Evolutionary conservation across 2,797 vertebrate genomes (phyloP), one percentile per base, ranked within the genome.

Genomic region (Avahi laniger): DNA sequence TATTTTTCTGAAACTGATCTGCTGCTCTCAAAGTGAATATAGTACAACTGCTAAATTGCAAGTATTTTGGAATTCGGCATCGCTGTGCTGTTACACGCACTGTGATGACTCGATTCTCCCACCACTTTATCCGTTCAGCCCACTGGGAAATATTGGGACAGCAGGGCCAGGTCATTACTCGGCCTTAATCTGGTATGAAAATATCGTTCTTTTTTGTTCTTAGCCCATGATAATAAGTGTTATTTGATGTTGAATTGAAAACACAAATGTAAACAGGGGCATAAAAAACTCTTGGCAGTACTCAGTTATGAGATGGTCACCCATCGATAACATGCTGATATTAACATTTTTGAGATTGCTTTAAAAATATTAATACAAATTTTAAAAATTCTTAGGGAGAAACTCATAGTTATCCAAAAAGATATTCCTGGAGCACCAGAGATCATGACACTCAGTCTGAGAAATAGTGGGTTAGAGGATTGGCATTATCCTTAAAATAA

Each of bases 201-300:
- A 84, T 65, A 54, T 85, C 57, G 69, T 91, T 57, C 33, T 54
- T 65, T 93, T 75, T 85, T 28, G 61, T 76, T 93, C 20, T 79
- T 87, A 83, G 35, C 26, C 69, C 35, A 61, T 33, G 30, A 93
- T 72, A 88, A 95, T 65, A 50, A 30, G 7, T 11, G 3, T 43
- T 85, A 69, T 85, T 28, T 65, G 75, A 41, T 48, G 8, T 73
- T 26, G 6, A 89, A 54, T 72, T 35, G 33, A 52, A 85, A 94
- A 89, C 69, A 73, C 48, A 76, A 76, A 89, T 13, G 43, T n/a
- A 93, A 73, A 80, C 14, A 54, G 33, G 57, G 20, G 9, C 59
- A 50, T 79, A 76, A 88, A 88, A 91, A 91, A 79, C 82, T 57
- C 54, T 69, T 76, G 41, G 30, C 82, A 78, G 46, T 20, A n/a